Evolutionary conservation across 2,797 vertebrate species (phyloP).

Genomic region (Malacoraja senta): DNA sequence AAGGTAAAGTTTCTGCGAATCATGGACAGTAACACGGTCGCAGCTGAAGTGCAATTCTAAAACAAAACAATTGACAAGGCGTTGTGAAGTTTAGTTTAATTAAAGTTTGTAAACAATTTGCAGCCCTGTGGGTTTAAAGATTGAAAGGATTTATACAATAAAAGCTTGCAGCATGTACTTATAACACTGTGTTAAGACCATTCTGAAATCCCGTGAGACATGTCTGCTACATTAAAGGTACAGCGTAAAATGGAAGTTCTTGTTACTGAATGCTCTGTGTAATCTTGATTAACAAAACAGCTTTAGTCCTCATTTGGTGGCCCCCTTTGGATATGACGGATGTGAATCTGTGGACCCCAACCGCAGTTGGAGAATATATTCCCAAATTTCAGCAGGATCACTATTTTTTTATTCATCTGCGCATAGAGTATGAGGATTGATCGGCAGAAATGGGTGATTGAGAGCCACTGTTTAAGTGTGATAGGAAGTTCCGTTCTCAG

Average conservation of each 20-base stretch:
- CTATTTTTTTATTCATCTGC: too few species aligned
- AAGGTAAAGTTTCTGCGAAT: background rate
- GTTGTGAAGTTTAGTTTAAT: background rate
- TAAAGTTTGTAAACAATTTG: background rate
- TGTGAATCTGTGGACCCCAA: background rate
- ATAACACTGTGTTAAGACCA: background rate
- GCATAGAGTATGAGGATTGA: background rate
- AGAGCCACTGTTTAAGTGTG: background rate
- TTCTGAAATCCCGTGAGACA: background rate
- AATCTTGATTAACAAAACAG: too few species aligned
- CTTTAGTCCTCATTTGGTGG: too few species aligned
- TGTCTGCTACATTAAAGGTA: too few species aligned
- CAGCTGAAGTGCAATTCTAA: background rate
- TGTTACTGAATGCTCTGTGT: too few species aligned
- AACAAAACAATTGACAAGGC: too few species aligned
- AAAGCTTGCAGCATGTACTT: background rate
- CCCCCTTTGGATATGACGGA: too few species aligned
- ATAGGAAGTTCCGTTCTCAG: background rate
- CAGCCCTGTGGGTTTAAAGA: background rate
- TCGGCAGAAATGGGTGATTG: background rate
- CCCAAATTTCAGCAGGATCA: background rate
- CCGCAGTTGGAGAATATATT: background rate
- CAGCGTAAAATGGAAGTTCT: too few species aligned
- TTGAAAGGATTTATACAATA: background rate
- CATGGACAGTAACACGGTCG: too few species aligned